Evolutionary conservation across 2,113 vertebrate species (phyloP).

Genomic region (Poeciliopsis prolifica): DNA sequence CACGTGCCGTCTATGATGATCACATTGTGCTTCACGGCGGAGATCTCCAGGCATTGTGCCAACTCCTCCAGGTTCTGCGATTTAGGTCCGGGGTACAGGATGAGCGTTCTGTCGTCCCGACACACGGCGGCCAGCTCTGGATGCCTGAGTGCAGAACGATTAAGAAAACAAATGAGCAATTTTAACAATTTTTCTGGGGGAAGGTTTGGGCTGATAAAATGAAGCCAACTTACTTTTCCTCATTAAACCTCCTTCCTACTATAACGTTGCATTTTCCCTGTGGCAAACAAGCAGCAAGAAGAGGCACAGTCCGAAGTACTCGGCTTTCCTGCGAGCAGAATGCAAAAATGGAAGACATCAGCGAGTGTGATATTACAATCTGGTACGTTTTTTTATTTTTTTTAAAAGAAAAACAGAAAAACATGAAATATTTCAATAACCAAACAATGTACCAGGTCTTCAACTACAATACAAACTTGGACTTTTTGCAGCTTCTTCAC

Average conservation of each 20-base stretch:
- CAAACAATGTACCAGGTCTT: neutral
- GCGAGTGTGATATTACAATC: neutral
- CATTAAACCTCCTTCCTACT: constrained; percentile 90
- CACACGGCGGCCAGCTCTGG: constrained; percentile 90
- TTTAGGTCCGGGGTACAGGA: constrained; percentile 91
- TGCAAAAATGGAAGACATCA: neutral
- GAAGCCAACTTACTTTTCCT: constrained; percentile 91
- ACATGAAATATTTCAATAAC: neutral
- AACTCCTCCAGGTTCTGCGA: constrained; percentile 86
- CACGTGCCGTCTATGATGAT: constrained; percentile 97
- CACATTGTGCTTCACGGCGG: constrained; percentile 79
- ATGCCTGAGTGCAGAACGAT: constrained; percentile 77
- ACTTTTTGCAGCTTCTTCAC: neutral
- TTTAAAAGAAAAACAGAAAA: neutral
- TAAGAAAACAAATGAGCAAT: neutral
- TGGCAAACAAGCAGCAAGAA: constrained; percentile 93
- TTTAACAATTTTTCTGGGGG: neutral
- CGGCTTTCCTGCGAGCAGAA: constrained; percentile 85
- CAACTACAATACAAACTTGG: neutral
- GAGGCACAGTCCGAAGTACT: constrained; percentile 92
- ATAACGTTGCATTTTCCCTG: constrained; percentile 90
- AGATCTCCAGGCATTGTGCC: constrained; percentile 67
- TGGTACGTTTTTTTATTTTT: neutral
- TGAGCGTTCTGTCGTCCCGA: constrained; percentile 84
- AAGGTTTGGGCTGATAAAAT: neutral